Base-by-base conservation (phyloP, 2,888 invertebrate species). In the Caenorhabditis macrosperma region DNA sequence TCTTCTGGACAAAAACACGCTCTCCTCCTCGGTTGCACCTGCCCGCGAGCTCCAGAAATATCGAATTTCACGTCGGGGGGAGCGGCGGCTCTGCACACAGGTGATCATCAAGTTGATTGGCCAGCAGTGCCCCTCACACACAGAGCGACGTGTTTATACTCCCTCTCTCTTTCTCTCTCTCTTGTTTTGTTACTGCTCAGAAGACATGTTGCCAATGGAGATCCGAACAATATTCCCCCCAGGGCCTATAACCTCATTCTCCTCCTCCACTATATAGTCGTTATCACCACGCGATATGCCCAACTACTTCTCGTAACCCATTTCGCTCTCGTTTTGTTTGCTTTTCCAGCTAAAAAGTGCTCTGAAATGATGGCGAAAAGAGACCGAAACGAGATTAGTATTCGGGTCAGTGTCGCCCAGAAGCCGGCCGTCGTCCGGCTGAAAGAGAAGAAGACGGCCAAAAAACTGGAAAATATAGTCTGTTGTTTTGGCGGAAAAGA, bases 31-130 rank as follows among this genome's bases (percentile, higher is more conserved):
- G n/a, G 50, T 52, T 71, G 61, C 55, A 54, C 46, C 60, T 30
- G 26, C 30, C n/a, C 15, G 52, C 52, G n/a, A n/a, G n/a, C 41
- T 38, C 63, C 57, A 24, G 52, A 64, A 74, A 57, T 74, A 74
- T 74, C 64, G 64, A 57, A 64, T 74, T 74, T 74, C 74, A 74
- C 74, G 26, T 74, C 59, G 28, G 46, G n/a, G n/a, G n/a, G n/a
- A n/a, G n/a, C n/a, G n/a, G n/a, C 12, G 15, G 7, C 35, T n/a
- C 44, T 64, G 71, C 71, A 71, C 71, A 71, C 74, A 64, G 64
- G 59, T 74, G 64, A 74, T 64, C 74, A 74, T 74, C 74, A 74
- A 74, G 55, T 66, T 74, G 74, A 64, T 64, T 74, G 64, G 64
- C 64, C 55, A 12, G 20, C 55, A 33, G 33, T 7, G 22, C 28